Percentiles rank a stretch among this genome's conserved stretches.
Conservation (phyloP, 2,113 vertebrate genomes). For the Phylloscopus whistleri region DNA sequence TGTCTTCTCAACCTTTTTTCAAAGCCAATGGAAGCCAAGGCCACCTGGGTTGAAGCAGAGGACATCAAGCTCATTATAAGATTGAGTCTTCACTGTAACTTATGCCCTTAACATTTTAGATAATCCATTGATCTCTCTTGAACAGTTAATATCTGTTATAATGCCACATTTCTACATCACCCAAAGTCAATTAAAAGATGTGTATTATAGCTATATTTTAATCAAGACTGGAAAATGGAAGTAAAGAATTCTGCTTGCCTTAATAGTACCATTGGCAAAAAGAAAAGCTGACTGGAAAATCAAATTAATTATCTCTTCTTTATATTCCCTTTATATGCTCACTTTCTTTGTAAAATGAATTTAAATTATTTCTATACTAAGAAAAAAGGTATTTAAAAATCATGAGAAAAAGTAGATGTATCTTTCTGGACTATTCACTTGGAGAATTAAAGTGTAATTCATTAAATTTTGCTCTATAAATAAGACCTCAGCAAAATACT, state of each 20-base stretch:
- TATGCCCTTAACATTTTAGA: conserved; percentile 34
- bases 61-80: background rate
- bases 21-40: background rate
- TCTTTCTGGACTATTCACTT: background rate
- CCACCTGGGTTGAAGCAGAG: background rate
- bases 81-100: background rate
- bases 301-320: conserved; percentile 18
- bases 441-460: background rate
- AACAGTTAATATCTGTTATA: conserved; percentile 18
- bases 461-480: background rate
- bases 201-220: conserved; percentile 30
- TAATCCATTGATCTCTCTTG: conserved; percentile 26
- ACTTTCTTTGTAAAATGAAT: conserved; percentile 15
- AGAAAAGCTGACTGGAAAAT: conserved; percentile 37
- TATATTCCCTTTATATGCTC: background rate
- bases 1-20: background rate
- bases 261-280: conserved; percentile 12
- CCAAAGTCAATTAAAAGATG: background rate
- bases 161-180: background rate
- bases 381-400: background rate
- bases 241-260: background rate
- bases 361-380: background rate
- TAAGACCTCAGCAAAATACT: background rate
- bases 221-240: conserved; percentile 14
- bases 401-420: background rate